Evolutionary conservation across 2,888 invertebrate genomes (phyloP).

Genomic region (Lacanobia wlatinum): DNA sequence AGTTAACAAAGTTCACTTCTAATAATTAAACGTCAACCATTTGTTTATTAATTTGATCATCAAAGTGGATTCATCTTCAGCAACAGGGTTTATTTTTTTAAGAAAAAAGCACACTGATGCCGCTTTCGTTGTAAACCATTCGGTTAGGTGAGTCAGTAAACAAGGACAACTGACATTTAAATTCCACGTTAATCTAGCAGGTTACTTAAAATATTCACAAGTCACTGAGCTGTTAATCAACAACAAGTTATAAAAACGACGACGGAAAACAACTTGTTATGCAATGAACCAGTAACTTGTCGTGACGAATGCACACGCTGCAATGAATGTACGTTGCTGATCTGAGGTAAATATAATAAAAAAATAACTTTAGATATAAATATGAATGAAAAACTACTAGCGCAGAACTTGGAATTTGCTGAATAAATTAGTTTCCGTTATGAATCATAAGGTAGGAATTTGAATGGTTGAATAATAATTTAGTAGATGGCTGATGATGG

Average conservation of each 20-base stretch:
- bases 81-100: not conserved
- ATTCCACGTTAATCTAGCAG: not conserved
- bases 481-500: not conserved
- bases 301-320: not conserved
- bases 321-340: not conserved
- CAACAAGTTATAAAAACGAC: conserved; percentile 10
- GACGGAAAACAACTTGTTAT: conserved; percentile 22
- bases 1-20: no score
- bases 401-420: not conserved
- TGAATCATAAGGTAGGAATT: conserved; percentile 37
- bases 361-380: not conserved
- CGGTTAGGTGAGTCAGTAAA: conserved; percentile 5
- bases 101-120: no score
- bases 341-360: not conserved
- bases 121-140: not conserved
- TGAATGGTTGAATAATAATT: conserved; percentile 7
- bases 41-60: no score
- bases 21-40: no score
- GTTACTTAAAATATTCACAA: not conserved
- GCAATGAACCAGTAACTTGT: conserved; percentile 15
- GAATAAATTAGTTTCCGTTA: conserved; percentile 23
- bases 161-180: conserved; percentile 11
- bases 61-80: not conserved
- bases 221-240: conserved; percentile 15
- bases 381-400: conserved; percentile 10